Base-by-base conservation (phyloP, 2,888 invertebrate genomes). In the Epinotia brunnichana region DNA sequence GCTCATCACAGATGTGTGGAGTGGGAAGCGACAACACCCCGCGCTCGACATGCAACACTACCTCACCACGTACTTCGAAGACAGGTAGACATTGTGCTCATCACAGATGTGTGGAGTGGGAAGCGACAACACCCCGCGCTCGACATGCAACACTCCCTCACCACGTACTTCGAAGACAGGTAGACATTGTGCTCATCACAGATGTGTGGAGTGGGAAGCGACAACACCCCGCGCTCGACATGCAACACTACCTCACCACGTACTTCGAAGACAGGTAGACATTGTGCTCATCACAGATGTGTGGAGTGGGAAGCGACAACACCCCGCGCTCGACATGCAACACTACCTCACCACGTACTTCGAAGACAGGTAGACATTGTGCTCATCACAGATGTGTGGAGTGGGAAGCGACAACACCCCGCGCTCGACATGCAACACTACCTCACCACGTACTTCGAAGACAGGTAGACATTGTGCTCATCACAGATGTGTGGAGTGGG, bases 161-260 rank as follows among this genome's bases (percentile, higher is more conserved):
- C 90, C 54, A 81, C 85, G 54, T 94, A 94, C 78, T 94, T 94
- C 71, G 90, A 91, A 74, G 90, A 93, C 59, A 87, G 94, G 93
- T 91, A 54, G 3, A 10, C 1, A 13, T n/a, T n/a, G 90, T 94
- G 73, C 82, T 94, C 75, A 87, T 94, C 80, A 88, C 67, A 0
- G 67, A 94, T 81, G 88, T 94, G 73, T 94, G 94, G 94, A 84
- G 83, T 29, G 87, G 88, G 59, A 90, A 90, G 81, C 76, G 79
- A 75, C 77, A 78, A 3, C 80, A 78, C 79, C 76, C 10, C 80
- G 74, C 7, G 82, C 48, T 85, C 39, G 56, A 87, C 69, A 88
- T 94, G 92, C 92, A 91, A 78, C 90, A 94, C 70, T 93, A 88
- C 76, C 86, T 94, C 77, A 87, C 90, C 54, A 81, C 85, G 54